These are phyloP conservation scores for Empis stercorea DNA, from an alignment of 2,888 invertebrate species.

Conservation along the genomic window DNA sequence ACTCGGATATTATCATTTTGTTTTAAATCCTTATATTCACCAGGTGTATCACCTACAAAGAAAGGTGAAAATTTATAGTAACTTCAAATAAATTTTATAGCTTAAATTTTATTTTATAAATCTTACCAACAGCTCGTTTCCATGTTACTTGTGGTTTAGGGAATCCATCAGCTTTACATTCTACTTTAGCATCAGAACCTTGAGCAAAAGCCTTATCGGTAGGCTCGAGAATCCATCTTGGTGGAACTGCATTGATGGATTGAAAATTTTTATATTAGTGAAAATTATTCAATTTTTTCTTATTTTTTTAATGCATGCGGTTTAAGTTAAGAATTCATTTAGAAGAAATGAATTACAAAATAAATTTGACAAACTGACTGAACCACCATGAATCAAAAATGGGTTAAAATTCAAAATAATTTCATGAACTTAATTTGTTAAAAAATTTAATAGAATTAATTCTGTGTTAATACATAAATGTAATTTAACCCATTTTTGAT, in stretches of 20 bases:
- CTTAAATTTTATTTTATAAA: neutral
- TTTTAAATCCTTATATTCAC: constrained; percentile 86
- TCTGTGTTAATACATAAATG: no score
- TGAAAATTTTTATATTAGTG: constrained; percentile 11
- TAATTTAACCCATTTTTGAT: no score
- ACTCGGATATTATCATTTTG: constrained; percentile 83
- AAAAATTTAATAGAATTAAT: no score
- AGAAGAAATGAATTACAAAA: no score
- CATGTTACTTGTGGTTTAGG: constrained; percentile 88
- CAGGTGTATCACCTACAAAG: constrained; percentile 66
- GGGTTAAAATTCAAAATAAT: no score
- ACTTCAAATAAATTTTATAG: no score
- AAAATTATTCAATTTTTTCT: neutral
- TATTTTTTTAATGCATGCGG: constrained; percentile 3
- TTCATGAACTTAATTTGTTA: no score
- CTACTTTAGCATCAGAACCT: constrained; percentile 85
- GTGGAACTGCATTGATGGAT: constrained; percentile 55
- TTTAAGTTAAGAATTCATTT: neutral
- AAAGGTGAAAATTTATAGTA: neutral
- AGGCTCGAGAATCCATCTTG: constrained; percentile 90
- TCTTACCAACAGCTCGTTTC: constrained; percentile 86
- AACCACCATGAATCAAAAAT: no score
- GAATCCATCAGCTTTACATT: constrained; percentile 93
- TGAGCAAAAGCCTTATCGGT: constrained; percentile 92
- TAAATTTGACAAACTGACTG: no score